A percentile compares a stretch with the other conserved stretches of the same genome.
These are phyloP conservation scores for Acanthosepion esculentum DNA, from an alignment of 2,888 invertebrate genomes.

Conservation along the genomic window DNA sequence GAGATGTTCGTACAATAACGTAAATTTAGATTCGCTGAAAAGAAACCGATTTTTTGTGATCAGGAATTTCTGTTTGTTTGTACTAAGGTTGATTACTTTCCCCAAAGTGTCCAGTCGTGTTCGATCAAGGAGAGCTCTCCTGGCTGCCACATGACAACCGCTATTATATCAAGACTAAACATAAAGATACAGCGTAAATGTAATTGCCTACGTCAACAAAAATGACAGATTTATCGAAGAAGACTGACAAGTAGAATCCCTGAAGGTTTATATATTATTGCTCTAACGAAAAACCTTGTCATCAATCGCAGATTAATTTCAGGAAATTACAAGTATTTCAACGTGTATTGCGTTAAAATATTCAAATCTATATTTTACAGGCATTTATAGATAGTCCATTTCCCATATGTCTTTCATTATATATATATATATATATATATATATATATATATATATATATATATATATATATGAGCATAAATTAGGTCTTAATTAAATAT, in stretches of 20 bases:
- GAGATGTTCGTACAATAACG: no score
- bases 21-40: no score
- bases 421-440: no score
- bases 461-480: no score
- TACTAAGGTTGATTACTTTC: background rate
- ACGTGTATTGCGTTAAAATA: background rate
- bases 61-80: background rate
- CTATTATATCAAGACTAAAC: background rate
- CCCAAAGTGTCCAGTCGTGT: background rate
- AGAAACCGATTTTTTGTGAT: background rate
- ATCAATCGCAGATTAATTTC: background rate
- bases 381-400: no score
- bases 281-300: background rate
- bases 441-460: no score
- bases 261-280: background rate
- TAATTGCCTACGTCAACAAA: background rate
- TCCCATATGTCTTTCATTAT: no score
- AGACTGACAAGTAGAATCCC: background rate
- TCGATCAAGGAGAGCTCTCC: background rate
- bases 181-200: background rate
- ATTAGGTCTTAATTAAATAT: no score
- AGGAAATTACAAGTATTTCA: background rate
- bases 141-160: background rate
- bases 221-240: background rate
- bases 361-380: background rate